Conservation (phyloP, 2,113 vertebrate species). For the Syngnathus floridae region DNA sequence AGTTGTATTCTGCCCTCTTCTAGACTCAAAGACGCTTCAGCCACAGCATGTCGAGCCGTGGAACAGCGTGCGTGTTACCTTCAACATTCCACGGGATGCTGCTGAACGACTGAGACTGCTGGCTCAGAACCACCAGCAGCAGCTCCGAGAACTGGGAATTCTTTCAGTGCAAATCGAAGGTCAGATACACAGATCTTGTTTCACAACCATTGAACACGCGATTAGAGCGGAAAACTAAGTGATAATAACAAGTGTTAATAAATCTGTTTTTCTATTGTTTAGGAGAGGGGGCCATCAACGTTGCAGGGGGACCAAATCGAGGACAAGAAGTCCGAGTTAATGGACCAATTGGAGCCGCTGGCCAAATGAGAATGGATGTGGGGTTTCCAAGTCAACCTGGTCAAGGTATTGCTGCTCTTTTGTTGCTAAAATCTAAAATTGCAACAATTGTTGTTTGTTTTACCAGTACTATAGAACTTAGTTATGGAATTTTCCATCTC, state of each 20-base stretch:
- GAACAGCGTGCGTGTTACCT: slow-evolving; percentile 98
- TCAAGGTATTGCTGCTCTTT: slow-evolving; percentile 70
- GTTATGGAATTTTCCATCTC: not conserved
- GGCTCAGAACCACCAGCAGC: slow-evolving; percentile 95
- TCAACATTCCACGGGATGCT: slow-evolving; percentile 94
- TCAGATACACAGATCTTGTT: slow-evolving; percentile 29
- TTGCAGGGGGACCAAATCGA: slow-evolving; percentile 83
- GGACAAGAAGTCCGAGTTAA: slow-evolving; percentile 91
- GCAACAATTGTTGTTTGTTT: slow-evolving; percentile 9
- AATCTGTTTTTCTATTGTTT: slow-evolving; percentile 15
- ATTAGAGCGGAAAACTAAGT: not conserved
- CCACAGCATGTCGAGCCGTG: slow-evolving; percentile 88
- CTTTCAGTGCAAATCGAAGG: slow-evolving; percentile 98
- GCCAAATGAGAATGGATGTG: slow-evolving; percentile 81
- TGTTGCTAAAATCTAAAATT: not conserved
- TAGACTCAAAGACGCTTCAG: slow-evolving; percentile 78
- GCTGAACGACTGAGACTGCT: slow-evolving; percentile 87
- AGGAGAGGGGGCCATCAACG: slow-evolving; percentile 97
- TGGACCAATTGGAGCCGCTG: slow-evolving; percentile 81
- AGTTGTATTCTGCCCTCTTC: slow-evolving; percentile 4
- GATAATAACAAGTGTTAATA: not conserved
- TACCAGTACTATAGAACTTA: not conserved
- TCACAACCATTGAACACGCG: not conserved
- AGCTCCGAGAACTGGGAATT: slow-evolving; percentile 94
- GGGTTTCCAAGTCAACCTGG: slow-evolving; percentile 82